These are phyloP conservation scores for Antitype chi DNA, from an alignment of 2,888 invertebrate genomes.

Conservation along the genomic window DNA sequence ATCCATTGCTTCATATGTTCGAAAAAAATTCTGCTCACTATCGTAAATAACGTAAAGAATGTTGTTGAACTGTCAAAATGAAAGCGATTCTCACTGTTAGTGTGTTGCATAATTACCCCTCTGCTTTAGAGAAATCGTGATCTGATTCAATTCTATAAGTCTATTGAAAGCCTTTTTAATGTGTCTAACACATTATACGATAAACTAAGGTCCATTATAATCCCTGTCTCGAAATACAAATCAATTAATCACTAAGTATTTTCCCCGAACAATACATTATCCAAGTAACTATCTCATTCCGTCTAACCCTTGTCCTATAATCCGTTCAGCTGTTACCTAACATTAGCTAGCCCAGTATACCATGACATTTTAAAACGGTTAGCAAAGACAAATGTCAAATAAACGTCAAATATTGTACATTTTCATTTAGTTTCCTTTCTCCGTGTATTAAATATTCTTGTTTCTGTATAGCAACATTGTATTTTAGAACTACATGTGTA, in stretches of 20 bases:
- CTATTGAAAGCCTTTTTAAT: neutral
- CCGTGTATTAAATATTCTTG: neutral
- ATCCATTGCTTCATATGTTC: too few species aligned
- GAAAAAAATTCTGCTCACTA: too few species aligned
- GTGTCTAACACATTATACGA: neutral
- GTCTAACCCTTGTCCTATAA: neutral
- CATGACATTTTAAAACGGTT: constrained; percentile 8
- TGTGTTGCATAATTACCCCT: too few species aligned
- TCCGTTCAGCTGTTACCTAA: neutral
- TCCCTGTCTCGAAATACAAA: neutral
- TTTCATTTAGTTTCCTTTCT: neutral
- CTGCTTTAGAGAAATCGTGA: too few species aligned
- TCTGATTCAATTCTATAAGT: neutral
- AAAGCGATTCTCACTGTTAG: too few species aligned
- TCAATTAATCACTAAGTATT: neutral
- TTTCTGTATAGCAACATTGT: constrained; percentile 37
- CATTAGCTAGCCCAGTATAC: neutral
- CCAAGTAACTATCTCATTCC: too few species aligned
- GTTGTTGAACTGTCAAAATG: too few species aligned
- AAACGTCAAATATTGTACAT: neutral
- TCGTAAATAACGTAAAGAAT: too few species aligned
- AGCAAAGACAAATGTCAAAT: constrained; percentile 24
- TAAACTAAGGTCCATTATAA: neutral
- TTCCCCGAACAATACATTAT: neutral
- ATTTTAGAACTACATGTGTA: constrained; percentile 2